A percentile compares a stretch with the other conserved stretches of the same genome.
Conservation (phyloP, 2,888 invertebrate genomes). For the Gastracanthus pulcherrimus region DNA sequence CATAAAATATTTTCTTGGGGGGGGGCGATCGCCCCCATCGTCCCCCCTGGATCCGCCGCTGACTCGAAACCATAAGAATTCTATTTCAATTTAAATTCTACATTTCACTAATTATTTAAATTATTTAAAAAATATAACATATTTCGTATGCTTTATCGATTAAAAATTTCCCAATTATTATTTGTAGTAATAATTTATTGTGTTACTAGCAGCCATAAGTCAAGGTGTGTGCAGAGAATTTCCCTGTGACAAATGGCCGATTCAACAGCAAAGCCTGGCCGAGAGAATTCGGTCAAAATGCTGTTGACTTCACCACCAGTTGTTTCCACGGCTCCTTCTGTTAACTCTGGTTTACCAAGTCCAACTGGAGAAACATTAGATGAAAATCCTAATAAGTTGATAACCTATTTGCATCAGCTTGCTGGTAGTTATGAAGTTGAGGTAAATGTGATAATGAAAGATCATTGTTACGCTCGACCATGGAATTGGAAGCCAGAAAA, state of each 20-base stretch:
- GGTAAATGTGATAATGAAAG: constrained; percentile 79
- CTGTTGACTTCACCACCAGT: constrained; percentile 59
- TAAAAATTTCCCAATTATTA: too few species aligned
- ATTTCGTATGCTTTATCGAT: too few species aligned
- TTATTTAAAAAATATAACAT: too few species aligned
- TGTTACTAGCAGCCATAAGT: background rate
- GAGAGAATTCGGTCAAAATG: constrained; percentile 61
- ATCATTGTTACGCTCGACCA: constrained; percentile 87
- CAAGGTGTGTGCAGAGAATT: constrained; percentile 10
- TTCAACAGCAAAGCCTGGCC: constrained; percentile 11
- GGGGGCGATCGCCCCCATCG: too few species aligned
- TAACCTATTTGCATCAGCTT: constrained; percentile 70
- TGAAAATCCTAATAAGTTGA: constrained; percentile 79
- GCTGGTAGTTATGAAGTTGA: constrained; percentile 74
- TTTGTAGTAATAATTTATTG: background rate
- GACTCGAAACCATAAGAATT: too few species aligned
- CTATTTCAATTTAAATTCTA: too few species aligned
- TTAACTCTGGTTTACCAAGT: constrained; percentile 66
- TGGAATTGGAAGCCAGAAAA: constrained; percentile 84
- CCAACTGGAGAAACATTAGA: constrained; percentile 77
- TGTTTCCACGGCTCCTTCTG: constrained; percentile 45
- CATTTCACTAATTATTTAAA: too few species aligned
- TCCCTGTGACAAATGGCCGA: constrained; percentile 23
- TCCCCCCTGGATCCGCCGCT: too few species aligned
- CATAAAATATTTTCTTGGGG: too few species aligned